Evolutionary conservation across 2,113 vertebrate species (phyloP).

Genomic region (Cichladusa arquata): DNA sequence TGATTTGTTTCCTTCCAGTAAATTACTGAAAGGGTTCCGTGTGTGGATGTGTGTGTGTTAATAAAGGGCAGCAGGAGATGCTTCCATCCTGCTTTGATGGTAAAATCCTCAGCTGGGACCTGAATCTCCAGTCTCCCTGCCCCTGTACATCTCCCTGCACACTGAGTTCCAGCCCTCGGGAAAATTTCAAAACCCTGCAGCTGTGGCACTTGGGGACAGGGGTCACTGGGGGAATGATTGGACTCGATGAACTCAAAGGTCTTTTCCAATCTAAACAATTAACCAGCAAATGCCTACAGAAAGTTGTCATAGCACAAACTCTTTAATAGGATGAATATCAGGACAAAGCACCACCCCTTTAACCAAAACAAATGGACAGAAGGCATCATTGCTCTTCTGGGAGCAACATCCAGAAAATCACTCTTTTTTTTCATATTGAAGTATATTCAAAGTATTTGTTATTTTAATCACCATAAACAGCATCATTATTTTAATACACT

Average conservation of each 20-base stretch:
- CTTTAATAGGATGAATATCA: neutral
- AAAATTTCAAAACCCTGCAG: neutral
- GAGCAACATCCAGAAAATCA: neutral
- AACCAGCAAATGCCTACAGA: neutral
- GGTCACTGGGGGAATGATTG: neutral
- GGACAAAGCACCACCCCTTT: neutral
- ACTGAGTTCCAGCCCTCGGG: neutral
- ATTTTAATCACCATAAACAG: neutral
- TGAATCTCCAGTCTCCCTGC: neutral
- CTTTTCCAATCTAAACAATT: neutral
- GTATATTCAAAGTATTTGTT: neutral
- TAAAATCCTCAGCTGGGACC: neutral
- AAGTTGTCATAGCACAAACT: neutral
- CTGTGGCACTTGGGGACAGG: neutral
- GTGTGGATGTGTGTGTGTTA: neutral
- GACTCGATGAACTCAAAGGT: neutral
- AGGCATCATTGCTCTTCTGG: neutral
- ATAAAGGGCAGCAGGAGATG: neutral
- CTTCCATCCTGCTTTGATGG: neutral
- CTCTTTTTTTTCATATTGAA: neutral
- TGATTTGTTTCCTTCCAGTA: neutral
- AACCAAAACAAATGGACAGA: neutral
- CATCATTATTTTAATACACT: neutral
- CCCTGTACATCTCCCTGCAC: neutral
- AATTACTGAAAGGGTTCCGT: neutral